These are phyloP conservation scores for Plagodis dolabraria DNA, from an alignment of 2,888 invertebrate genomes.

Conservation along the genomic window DNA sequence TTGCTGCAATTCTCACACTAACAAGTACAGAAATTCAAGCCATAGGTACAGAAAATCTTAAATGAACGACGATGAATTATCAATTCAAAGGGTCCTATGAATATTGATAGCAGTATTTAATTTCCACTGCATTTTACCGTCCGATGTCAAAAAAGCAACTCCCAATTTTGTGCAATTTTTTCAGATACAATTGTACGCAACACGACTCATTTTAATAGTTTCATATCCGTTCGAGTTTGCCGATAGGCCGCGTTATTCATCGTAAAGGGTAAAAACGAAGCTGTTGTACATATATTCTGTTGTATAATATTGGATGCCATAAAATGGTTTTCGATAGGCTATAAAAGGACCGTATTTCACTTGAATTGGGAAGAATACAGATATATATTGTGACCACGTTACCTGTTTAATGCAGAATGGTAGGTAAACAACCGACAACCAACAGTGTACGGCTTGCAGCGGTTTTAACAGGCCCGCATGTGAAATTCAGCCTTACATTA, in stretches of 20 bases:
- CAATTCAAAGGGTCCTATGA: conserved; percentile 66
- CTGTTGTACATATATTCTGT: conserved; percentile 25
- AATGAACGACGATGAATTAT: conserved; percentile 56
- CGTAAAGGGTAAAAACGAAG: conserved; percentile 22
- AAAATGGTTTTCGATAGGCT: conserved; percentile 26
- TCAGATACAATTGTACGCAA: conserved; percentile 35
- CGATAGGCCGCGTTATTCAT: conserved; percentile 26
- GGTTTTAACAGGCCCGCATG: conserved; percentile 51
- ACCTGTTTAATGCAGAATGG: conserved; percentile 30
- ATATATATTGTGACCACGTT: conserved; percentile 7
- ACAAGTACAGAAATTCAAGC: conserved; percentile 60
- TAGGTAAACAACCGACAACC: conserved; percentile 37
- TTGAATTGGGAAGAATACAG: conserved; percentile 19
- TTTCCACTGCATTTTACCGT: no score
- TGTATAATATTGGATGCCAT: conserved; percentile 22
- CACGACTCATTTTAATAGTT: conserved; percentile 30
- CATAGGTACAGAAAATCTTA: conserved; percentile 65
- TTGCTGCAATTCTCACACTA: conserved; percentile 38
- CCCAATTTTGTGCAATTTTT: conserved; percentile 16
- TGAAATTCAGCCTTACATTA: conserved; percentile 53
- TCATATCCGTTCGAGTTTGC: conserved; percentile 25
- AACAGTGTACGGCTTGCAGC: conserved; percentile 31
- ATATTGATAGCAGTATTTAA: conserved; percentile 76
- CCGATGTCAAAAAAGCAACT: conserved; percentile 53
- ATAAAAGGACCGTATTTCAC: conserved; percentile 25